Evolutionary conservation across 2,113 vertebrate genomes (phyloP).

Genomic region (Kryptolebias marmoratus): DNA sequence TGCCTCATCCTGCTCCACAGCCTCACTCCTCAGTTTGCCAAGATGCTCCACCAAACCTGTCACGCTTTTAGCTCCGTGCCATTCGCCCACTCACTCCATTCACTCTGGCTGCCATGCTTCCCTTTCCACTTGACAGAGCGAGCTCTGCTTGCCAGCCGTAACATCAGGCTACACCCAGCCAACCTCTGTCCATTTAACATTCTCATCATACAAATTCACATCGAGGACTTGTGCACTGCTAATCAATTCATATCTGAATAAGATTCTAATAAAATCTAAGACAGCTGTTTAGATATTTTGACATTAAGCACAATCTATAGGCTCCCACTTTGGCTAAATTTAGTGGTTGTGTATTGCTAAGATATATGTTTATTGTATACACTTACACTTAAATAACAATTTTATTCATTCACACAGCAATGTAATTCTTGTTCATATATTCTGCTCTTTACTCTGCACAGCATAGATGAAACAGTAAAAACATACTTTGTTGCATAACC

Average conservation of each 20-base stretch:
- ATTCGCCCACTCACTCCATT: conserved; percentile 4
- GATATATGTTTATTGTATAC: no score
- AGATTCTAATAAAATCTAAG: neutral
- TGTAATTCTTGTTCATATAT: conserved; percentile 1
- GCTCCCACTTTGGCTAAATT: neutral
- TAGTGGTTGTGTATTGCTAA: neutral
- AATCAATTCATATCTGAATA: neutral
- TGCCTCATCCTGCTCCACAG: neutral
- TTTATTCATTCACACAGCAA: conserved; percentile 4
- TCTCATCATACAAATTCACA: neutral
- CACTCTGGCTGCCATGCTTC: neutral
- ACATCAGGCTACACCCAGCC: neutral
- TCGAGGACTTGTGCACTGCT: neutral
- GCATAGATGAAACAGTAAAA: neutral
- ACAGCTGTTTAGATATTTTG: neutral
- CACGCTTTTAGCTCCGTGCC: neutral
- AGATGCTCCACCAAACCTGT: neutral
- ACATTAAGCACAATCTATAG: neutral
- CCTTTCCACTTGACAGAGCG: neutral
- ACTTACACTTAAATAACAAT: neutral
- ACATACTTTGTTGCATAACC: neutral
- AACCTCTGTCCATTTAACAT: neutral
- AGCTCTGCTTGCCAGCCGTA: neutral
- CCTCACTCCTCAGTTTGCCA: neutral
- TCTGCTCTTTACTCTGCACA: neutral